phyloP scores from a whole-genome alignment of 64 coral and sea anemone genomes.

The Platygyra sinensis region DNA sequence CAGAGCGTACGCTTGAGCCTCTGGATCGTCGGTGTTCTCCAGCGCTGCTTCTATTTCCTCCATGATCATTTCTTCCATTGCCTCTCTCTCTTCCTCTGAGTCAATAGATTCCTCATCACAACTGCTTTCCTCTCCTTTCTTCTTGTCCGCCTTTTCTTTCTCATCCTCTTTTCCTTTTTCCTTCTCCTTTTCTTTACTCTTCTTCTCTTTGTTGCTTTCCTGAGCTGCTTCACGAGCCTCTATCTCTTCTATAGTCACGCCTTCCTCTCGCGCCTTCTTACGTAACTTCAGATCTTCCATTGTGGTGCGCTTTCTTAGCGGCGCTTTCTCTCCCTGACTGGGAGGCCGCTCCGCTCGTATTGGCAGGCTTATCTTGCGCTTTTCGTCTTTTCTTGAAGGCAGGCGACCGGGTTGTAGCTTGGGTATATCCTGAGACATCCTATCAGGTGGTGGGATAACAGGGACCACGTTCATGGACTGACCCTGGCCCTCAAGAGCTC shows the following conservation, averaged over 20 bases:
- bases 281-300: constrained; percentile 72
- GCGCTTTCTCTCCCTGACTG: constrained; percentile 67
- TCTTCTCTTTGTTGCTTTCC: constrained; percentile 50
- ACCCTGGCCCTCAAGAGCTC: constrained; percentile 18
- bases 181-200: constrained; percentile 37
- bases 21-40: constrained; percentile 81
- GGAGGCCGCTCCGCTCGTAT: constrained; percentile 61
- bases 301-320: constrained; percentile 66
- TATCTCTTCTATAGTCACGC: constrained; percentile 81
- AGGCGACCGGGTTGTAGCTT: constrained; percentile 27
- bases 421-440: constrained; percentile 5
- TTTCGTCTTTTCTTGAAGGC: constrained; percentile 53
- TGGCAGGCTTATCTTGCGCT: constrained; percentile 54
- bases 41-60: constrained; percentile 90
- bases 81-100: constrained; percentile 79
- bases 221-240: constrained; percentile 63
- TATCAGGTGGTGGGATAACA: constrained; percentile 61
- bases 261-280: constrained; percentile 84
- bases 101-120: constrained; percentile 75
- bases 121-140: constrained; percentile 65
- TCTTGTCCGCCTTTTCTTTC: constrained; percentile 66
- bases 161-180: constrained; percentile 57
- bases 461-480: constrained; percentile 49
- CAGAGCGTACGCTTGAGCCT: constrained; percentile 83
- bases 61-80: constrained; percentile 90